phyloP scores from a whole-genome alignment of 2,888 invertebrate genomes.

The Scaptomyza tumidula region DNA sequence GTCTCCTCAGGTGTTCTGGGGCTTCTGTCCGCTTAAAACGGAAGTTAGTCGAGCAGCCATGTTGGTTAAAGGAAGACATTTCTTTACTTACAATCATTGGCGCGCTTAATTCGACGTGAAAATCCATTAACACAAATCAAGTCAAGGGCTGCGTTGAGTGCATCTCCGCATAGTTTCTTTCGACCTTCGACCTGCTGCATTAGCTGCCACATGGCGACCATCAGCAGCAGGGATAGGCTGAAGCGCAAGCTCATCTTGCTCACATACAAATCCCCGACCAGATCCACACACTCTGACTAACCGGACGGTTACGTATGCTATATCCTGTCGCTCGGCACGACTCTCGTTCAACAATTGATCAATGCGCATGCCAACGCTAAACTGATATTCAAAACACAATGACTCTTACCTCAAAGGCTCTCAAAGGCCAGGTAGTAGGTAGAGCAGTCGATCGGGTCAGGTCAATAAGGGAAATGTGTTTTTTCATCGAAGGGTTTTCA shows the following conservation, averaged over 20 bases:
- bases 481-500: slow-evolving; percentile 22
- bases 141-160: slow-evolving; percentile 66
- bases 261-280: slow-evolving; percentile 23
- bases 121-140: slow-evolving; percentile 71
- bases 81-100: slow-evolving; percentile 59
- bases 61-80: neutral
- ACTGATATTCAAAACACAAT: slow-evolving; percentile 46
- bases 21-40: slow-evolving; percentile 40
- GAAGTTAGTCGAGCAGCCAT: slow-evolving; percentile 32
- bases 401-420: slow-evolving; percentile 41
- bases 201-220: slow-evolving; percentile 55
- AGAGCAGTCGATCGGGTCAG: slow-evolving; percentile 5
- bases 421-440: slow-evolving; percentile 8
- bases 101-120: slow-evolving; percentile 50
- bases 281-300: slow-evolving; percentile 17
- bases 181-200: slow-evolving; percentile 54
- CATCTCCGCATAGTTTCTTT: slow-evolving; percentile 67
- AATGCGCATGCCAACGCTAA: slow-evolving; percentile 66
- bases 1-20: slow-evolving; percentile 32
- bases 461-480: slow-evolving; percentile 19
- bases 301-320: slow-evolving; percentile 26
- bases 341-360: slow-evolving; percentile 37
- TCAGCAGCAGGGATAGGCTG: slow-evolving; percentile 56
- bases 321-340: slow-evolving; percentile 17
- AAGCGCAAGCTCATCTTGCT: slow-evolving; percentile 60